Evolutionary conservation across 2,113 vertebrate species (phyloP).

Genomic region (Calidris pygmaea): DNA sequence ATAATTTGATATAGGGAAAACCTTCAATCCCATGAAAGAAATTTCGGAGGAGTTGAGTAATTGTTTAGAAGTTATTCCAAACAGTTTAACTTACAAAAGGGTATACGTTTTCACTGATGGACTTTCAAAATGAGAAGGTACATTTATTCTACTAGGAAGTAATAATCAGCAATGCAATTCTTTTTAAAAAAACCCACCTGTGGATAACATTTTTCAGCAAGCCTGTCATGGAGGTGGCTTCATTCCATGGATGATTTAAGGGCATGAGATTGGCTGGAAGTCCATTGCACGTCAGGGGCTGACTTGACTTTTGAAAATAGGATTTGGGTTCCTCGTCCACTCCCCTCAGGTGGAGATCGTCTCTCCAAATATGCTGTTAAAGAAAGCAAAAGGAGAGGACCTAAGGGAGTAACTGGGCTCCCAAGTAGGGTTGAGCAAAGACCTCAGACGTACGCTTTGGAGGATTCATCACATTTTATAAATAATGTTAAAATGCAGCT

Average conservation of each 20-base stretch:
- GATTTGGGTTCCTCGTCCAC: not conserved
- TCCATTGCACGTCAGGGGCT: not conserved
- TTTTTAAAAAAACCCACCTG: not conserved
- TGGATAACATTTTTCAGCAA: not conserved
- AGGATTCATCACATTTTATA: not conserved
- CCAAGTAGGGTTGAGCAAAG: not conserved
- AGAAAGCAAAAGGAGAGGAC: not conserved
- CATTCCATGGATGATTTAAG: not conserved
- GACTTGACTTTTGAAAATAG: not conserved
- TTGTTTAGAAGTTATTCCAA: conserved; percentile 17
- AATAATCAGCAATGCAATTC: not conserved
- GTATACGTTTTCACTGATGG: not conserved
- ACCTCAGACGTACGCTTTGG: not conserved
- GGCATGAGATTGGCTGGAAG: not conserved
- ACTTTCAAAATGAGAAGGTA: not conserved
- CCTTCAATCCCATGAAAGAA: conserved; percentile 1
- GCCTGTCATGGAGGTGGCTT: not conserved
- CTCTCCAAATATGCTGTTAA: not conserved
- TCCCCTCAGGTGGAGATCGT: not conserved
- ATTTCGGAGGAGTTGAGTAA: not conserved
- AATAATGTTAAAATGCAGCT: not conserved
- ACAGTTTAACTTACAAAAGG: not conserved
- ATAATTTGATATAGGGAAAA: conserved; percentile 11
- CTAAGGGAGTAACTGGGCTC: not conserved
- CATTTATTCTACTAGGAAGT: not conserved